Evolutionary conservation across 2,888 invertebrate genomes (phyloP), one percentile per base, ranked within the genome.

Genomic region (Tethea ocularis): DNA sequence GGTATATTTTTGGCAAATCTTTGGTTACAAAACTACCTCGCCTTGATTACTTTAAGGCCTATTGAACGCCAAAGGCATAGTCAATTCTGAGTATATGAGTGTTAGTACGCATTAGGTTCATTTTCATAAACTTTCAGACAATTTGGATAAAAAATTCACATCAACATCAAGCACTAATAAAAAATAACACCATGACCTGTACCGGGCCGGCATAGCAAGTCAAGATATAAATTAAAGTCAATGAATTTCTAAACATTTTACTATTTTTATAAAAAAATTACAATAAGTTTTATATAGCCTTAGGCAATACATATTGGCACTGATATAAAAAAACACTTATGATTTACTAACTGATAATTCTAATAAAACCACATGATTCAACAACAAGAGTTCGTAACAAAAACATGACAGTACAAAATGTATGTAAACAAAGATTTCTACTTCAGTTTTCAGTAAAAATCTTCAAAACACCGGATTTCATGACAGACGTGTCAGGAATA

Each of bases 211-310:
- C 61, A 54, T 53, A 62, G 52, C 17, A 15, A 53, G 24, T 15
- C 57, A 66, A 53, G 66, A 57, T 57, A 61, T 17, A 75, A 81
- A 80, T 78, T 59, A 80, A 77, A 81, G 66, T 58, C 77, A 75
- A 65, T 64, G 60, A 66, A 58, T 41, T 60, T 56, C 70, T 66
- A 74, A 79, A 76, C 64, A 69, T 71, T 80, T 79, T 82, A 72
- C 80, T 79, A 75, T 80, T 78, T 74, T 73, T 76, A 74, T 54
- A 10, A 73, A 10, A 73, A 73, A 76, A 72, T 74, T 75, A 75
- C 76, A 78, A 74, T 74, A 72, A 67, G 66, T 76, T 69, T 57
- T 2, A 58, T 55, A 81, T 79, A 81, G 80, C 77, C 77, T 80
- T 68, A 63, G 69, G 75, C 71, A 79, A 77, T 75, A 75, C 74